Evolutionary conservation across 2,888 invertebrate genomes (phyloP), one percentile per base, ranked within the genome.

Genomic region (Eupithecia dodoneata): DNA sequence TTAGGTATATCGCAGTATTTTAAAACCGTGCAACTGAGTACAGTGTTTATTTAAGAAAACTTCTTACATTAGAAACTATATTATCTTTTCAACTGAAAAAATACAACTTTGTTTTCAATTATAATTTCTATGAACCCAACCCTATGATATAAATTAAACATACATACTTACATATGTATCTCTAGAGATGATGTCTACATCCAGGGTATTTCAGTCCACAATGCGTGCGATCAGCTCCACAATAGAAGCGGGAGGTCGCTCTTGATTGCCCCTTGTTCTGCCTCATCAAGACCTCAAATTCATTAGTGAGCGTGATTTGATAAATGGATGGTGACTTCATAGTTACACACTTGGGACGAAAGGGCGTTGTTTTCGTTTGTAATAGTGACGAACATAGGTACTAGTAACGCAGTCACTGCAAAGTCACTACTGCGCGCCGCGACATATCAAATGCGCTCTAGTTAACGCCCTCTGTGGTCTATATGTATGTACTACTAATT

Each of bases 301-400:
- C 49, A 71, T 71, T 71, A 71, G 4, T 15, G 1, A 69, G 45
- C 71, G 41, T 52, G 49, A 71, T 71, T 71, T 71, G 71, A 71
- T 49, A 45, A 71, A 71, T 71, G 71, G 71, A 44, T 69, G 45
- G 18, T 69, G 67, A 71, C 42, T 55, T 71, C 44, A 72, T 63
- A n/a, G 67, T 63, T 15, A 65, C 42, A 44, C 67, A 69, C 18
- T n/a, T 67, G n/a, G 44, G 45, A 59, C 13, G 7, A 59, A 59
- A 59, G 18, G 59, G 59, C 59, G 18, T 18, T 59, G 59, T 59
- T 18, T 59, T 9, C 6, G 2, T n/a, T 44, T 6, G 0, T 44
- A 44, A 44, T 44, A 30, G 30, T 30, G 30, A 30, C 30, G 30
- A 30, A 30, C 30, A 30, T 30, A 30, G 30, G 30, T 30, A 30